These are phyloP conservation scores for Drepana falcataria DNA, from an alignment of 2,888 invertebrate genomes.

Conservation along the genomic window DNA sequence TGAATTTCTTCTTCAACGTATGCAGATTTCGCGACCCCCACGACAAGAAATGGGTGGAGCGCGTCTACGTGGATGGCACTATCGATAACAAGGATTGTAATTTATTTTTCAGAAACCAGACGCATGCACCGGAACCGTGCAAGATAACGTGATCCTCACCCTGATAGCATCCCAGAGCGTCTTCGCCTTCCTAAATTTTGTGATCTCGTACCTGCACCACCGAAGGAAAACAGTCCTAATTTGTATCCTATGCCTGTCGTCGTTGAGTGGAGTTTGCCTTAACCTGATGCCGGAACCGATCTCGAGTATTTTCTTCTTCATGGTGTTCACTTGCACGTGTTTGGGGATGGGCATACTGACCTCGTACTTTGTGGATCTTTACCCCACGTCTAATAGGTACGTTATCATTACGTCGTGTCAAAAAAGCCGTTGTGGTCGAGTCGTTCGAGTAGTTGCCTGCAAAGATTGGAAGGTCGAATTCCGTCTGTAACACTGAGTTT, in stretches of 20 bases:
- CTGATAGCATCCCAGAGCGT: conserved; percentile 81
- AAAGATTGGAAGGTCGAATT: no score
- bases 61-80: no score
- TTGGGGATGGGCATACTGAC: conserved; percentile 67
- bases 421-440: no score
- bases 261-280: conserved; percentile 68
- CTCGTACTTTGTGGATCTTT: conserved; percentile 66
- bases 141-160: conserved; percentile 80
- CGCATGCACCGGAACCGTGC: conserved; percentile 72
- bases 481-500: no score
- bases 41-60: no score
- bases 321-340: conserved; percentile 63
- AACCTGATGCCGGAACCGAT: conserved; percentile 62
- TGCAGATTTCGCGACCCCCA: no score
- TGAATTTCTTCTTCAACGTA: no score
- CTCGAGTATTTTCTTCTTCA: conserved; percentile 60
- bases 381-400: conserved; percentile 66
- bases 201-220: conserved; percentile 73
- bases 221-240: conserved; percentile 75
- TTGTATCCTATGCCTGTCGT: conserved; percentile 68
- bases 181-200: conserved; percentile 80
- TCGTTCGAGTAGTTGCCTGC: no score
- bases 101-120: conserved; percentile 41
- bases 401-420: conserved; percentile 7
- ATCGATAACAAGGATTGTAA: background rate